These are phyloP conservation scores for Hestina assimilis DNA, from an alignment of 1,140 invertebrate genomes.

Conservation along the genomic window DNA sequence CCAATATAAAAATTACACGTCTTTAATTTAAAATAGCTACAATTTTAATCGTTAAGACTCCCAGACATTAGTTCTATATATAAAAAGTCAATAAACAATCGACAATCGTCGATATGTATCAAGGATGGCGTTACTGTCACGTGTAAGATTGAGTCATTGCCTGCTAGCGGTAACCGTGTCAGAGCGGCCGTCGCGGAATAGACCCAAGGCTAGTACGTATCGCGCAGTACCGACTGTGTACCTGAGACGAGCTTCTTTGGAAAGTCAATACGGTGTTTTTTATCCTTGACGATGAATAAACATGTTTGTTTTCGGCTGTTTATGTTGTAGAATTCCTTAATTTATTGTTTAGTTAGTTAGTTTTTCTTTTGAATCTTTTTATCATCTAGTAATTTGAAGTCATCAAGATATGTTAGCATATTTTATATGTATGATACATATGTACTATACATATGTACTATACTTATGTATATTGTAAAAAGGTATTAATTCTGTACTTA, in stretches of 20 bases:
- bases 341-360: not conserved
- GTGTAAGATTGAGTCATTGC: slow-evolving; percentile 53
- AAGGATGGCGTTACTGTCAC: slow-evolving; percentile 57
- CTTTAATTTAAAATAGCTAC: no score
- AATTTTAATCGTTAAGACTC: no score
- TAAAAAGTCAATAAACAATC: slow-evolving; percentile 39
- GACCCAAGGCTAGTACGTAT: slow-evolving; percentile 48
- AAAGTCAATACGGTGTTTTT: slow-evolving; percentile 24
- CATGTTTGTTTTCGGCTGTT: slow-evolving; percentile 3
- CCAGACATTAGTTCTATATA: no score
- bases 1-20: no score
- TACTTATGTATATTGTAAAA: no score
- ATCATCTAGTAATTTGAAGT: no score
- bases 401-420: no score
- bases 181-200: slow-evolving; percentile 60
- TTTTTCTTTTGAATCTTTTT: no score
- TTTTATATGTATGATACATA: no score
- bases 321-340: not conserved
- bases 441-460: no score
- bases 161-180: slow-evolving; percentile 55
- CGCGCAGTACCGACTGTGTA: slow-evolving; percentile 13
- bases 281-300: slow-evolving; percentile 8
- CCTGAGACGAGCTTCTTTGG: slow-evolving; percentile 19
- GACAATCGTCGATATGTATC: slow-evolving; percentile 38
- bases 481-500: no score